Evolutionary conservation across 2,113 vertebrate species (phyloP).

Genomic region (Monopterus albus): DNA sequence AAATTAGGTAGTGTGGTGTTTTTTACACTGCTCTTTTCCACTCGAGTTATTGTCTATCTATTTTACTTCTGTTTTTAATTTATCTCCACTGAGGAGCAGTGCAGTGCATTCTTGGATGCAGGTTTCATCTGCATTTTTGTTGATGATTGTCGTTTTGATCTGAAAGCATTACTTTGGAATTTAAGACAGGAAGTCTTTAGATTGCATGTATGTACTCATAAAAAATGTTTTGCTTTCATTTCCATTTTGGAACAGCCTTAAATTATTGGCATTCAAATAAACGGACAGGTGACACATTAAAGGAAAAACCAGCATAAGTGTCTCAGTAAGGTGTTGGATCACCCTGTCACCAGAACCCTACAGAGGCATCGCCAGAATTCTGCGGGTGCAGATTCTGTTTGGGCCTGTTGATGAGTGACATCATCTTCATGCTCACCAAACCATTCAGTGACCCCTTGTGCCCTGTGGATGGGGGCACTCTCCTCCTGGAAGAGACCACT

Average conservation of each 20-base stretch:
- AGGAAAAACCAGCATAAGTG: too few species aligned
- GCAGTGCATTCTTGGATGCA: slow-evolving; percentile 80
- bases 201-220: slow-evolving; percentile 8
- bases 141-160: slow-evolving; percentile 65
- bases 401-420: too few species aligned
- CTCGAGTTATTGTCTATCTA: slow-evolving; percentile 38
- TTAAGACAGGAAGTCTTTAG: slow-evolving; percentile 24
- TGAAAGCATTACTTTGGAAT: slow-evolving; percentile 35
- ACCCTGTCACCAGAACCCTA: too few species aligned
- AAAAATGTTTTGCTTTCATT: slow-evolving; percentile 15
- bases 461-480: too few species aligned
- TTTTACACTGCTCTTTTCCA: slow-evolving; percentile 53
- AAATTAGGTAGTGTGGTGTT: slow-evolving; percentile 60
- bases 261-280: slow-evolving; percentile 11
- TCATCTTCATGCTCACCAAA: too few species aligned
- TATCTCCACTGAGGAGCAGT: slow-evolving; percentile 84
- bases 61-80: slow-evolving; percentile 81
- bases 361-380: too few species aligned
- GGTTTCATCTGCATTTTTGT: slow-evolving; percentile 65
- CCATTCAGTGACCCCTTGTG: too few species aligned
- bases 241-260: slow-evolving; percentile 53
- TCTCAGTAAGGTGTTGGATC: too few species aligned
- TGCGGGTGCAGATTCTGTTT: too few species aligned
- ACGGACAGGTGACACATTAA: too few species aligned
- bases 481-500: too few species aligned